Base-by-base conservation (phyloP, 2,113 vertebrate species). In the Campylomormyrus numenius region DNA sequence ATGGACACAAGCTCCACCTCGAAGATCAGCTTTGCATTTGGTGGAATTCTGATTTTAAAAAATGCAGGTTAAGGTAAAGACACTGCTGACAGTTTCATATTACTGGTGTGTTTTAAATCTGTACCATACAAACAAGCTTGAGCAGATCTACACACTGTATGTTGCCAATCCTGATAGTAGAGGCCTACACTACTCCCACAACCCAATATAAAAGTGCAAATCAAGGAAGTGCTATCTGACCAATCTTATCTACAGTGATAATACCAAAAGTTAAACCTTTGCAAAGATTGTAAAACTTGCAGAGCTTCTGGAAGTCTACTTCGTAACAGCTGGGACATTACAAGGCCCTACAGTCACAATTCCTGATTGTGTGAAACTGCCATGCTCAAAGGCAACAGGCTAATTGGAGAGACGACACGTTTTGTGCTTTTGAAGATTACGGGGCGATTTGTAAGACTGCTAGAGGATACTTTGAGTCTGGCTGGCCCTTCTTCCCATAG, bases 401-500 rank as follows among this genome's bases (percentile, higher is more conserved):
- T 9, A 62, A 35, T 1, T 21, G 17, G 24, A 49, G 8, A 21
- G 45, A 5, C 3, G 3, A 45, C 13, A 49, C 24, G 0, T 49
- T 24, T 48, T 11, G 21, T 48, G 6, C 9, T 49, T 21, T 5
- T 49, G 0, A 85, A 50, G 45, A 7, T 48, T 11, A 85, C 0
- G 7, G 45, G 83, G 4, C 1, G 8, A 45, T 53, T 77, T 45
- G 5, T 1, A 49, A 17, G 19, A 7, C 48, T 42, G 53, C 91
- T 85, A 92, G 97, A 99, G 97, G 98, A 99, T 99, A 99, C 98
- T 99, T 99, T 21, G 97, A 96, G 0, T 99, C 98, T 0, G 98
- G 98, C 89, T 98, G 93, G 4, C 98, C 98, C 91, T 99, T 99
- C 94, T 95, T 98, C 45, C 98, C 98, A 0, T 99, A 99, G 0